Percentiles rank a stretch among this genome's conserved stretches.
Evolutionary conservation across 2,113 vertebrate genomes (phyloP).

Genomic region (Cricetomys ansorgei): DNA sequence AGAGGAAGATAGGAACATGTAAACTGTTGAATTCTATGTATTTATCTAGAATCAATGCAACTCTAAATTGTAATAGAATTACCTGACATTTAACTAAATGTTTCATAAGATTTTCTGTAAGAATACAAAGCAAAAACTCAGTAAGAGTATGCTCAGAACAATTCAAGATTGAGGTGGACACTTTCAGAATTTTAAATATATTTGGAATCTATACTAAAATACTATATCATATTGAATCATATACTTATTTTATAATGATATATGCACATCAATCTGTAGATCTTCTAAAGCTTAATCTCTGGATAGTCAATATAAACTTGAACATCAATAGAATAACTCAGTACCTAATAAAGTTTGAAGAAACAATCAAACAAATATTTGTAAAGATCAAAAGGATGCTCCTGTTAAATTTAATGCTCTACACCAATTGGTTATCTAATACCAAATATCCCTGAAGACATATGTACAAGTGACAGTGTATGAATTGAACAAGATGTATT

Average conservation of each 20-base stretch:
- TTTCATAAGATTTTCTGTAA: background rate
- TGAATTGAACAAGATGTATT: background rate
- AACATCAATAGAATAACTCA: background rate
- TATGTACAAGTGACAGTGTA: background rate
- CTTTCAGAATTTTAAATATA: constrained; percentile 18
- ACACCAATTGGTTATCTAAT: no score
- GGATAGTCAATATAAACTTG: background rate
- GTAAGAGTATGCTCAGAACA: background rate
- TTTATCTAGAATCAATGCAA: background rate
- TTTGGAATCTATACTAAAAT: background rate
- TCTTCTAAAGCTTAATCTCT: background rate
- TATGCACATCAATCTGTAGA: background rate
- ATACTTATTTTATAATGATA: no score
- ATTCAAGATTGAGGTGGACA: background rate
- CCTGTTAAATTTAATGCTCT: background rate
- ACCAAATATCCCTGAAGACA: background rate
- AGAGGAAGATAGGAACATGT: background rate
- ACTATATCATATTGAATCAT: background rate
- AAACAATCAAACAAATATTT: background rate
- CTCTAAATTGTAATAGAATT: background rate
- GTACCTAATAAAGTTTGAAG: background rate
- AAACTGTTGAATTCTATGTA: background rate
- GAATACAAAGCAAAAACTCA: background rate
- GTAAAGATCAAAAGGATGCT: background rate
- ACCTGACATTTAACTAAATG: constrained; percentile 17